phyloP scores from a whole-genome alignment of 2,113 vertebrate genomes.

The Psittacus erithacus region DNA sequence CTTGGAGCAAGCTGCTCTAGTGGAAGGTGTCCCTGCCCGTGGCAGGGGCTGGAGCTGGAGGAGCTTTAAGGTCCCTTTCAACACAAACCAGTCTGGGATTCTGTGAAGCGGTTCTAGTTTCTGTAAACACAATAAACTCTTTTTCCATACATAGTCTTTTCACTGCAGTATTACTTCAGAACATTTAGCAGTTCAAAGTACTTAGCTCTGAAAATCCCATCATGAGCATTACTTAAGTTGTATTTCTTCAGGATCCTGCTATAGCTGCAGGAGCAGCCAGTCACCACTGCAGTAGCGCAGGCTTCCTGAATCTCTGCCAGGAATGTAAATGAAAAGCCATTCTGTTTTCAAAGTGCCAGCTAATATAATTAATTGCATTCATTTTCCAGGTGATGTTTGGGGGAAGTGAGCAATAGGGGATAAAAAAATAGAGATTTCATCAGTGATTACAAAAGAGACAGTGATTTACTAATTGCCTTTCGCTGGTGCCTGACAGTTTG shows the following conservation, averaged over 20 bases:
- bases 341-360: slow-evolving; percentile 27
- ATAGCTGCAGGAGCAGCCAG: background rate
- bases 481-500: slow-evolving; percentile 24
- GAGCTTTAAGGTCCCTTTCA: background rate
- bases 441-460: slow-evolving; percentile 47
- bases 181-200: background rate
- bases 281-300: background rate
- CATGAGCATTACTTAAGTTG: background rate
- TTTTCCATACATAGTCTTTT: background rate
- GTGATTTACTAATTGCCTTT: slow-evolving; percentile 66
- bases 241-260: background rate
- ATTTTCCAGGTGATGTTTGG: slow-evolving; percentile 62
- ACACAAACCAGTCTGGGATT: background rate
- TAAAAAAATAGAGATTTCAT: slow-evolving; percentile 42
- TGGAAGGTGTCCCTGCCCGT: background rate
- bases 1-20: background rate
- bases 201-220: background rate
- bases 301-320: slow-evolving; percentile 35
- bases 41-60: background rate
- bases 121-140: background rate
- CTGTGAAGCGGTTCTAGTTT: background rate
- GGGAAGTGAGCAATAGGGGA: slow-evolving; percentile 3
- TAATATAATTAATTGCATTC: slow-evolving; percentile 66
- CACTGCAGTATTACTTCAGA: background rate
- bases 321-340: slow-evolving; percentile 46